Conservation (phyloP, 2,888 invertebrate species). For the Agrochola lychnidis region DNA sequence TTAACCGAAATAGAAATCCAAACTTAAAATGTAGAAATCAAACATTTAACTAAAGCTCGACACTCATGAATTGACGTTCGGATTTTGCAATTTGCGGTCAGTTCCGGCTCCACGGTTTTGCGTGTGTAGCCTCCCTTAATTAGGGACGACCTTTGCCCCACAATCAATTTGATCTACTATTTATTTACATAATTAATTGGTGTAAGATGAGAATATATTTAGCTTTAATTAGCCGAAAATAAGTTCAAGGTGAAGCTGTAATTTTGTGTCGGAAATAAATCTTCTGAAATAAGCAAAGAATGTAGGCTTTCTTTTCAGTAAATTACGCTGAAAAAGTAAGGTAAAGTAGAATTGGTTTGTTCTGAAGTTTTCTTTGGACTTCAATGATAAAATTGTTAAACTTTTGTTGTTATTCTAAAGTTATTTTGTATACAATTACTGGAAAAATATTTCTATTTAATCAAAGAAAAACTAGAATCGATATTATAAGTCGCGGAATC, state of each 20-base stretch:
- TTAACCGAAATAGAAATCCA: conserved; percentile 27
- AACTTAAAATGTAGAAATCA: conserved; percentile 53
- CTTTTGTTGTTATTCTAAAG: not conserved
- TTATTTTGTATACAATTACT: not conserved
- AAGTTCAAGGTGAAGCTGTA: conserved; percentile 19
- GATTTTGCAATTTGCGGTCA: conserved; percentile 60
- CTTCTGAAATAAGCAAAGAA: conserved; percentile 3
- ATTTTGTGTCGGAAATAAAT: conserved; percentile 30
- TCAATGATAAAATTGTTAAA: conserved; percentile 19
- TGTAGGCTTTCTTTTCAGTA: conserved; percentile 21
- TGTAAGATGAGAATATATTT: conserved; percentile 49
- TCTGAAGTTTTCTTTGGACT: conserved; percentile 6
- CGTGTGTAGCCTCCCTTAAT: conserved; percentile 65
- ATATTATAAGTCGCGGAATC: not conserved
- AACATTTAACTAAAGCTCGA: conserved; percentile 57
- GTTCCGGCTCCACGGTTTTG: conserved; percentile 41
- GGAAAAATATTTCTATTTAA: not conserved
- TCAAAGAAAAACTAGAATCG: not conserved
- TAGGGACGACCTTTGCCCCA: conserved; percentile 57
- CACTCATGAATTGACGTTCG: conserved; percentile 50
- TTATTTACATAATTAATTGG: conserved; percentile 62
- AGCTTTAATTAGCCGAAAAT: conserved; percentile 36
- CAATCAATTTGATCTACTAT: conserved; percentile 54
- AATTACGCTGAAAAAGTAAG: conserved; percentile 29
- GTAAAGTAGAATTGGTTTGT: conserved; percentile 11